phyloP scores from a whole-genome alignment of 2,888 invertebrate genomes.

The Sicus ferrugineus region DNA sequence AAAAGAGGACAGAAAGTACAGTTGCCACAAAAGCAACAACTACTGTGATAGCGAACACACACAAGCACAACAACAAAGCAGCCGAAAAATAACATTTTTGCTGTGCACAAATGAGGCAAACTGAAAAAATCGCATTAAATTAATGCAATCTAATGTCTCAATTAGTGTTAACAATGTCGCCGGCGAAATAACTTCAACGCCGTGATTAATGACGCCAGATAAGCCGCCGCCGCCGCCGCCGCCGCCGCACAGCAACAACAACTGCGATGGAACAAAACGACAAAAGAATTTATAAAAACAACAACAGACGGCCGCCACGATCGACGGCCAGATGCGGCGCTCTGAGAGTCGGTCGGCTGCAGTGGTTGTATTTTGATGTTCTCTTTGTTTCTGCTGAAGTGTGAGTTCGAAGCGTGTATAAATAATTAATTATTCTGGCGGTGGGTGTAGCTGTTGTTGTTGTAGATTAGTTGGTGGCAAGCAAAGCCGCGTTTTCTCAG shows the following conservation, averaged over 20 bases:
- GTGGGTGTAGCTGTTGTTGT: too few species aligned
- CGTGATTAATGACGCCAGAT: constrained; percentile 19
- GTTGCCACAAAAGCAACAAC: too few species aligned
- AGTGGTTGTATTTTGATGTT: not conserved
- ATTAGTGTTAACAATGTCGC: constrained; percentile 21
- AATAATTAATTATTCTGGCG: constrained; percentile 1
- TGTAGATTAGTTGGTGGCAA: too few species aligned
- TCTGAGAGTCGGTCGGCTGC: not conserved
- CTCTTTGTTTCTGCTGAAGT: not conserved
- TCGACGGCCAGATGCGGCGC: not conserved
- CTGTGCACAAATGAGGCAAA: not conserved
- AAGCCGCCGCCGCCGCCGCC: too few species aligned
- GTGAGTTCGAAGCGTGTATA: not conserved
- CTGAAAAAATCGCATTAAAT: too few species aligned
- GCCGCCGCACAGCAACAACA: not conserved
- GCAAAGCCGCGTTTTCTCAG: not conserved
- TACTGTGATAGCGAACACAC: too few species aligned
- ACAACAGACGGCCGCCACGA: not conserved
- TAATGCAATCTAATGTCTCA: constrained; percentile 16
- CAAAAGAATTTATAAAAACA: not conserved
- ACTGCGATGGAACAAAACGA: not conserved
- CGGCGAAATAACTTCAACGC: constrained; percentile 8
- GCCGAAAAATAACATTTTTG: too few species aligned
- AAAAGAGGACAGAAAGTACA: too few species aligned
- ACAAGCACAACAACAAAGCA: too few species aligned